Evolutionary conservation across 2,113 vertebrate species (phyloP), one percentile per base, ranked within the genome.

Genomic region (Picathartes gymnocephalus): DNA sequence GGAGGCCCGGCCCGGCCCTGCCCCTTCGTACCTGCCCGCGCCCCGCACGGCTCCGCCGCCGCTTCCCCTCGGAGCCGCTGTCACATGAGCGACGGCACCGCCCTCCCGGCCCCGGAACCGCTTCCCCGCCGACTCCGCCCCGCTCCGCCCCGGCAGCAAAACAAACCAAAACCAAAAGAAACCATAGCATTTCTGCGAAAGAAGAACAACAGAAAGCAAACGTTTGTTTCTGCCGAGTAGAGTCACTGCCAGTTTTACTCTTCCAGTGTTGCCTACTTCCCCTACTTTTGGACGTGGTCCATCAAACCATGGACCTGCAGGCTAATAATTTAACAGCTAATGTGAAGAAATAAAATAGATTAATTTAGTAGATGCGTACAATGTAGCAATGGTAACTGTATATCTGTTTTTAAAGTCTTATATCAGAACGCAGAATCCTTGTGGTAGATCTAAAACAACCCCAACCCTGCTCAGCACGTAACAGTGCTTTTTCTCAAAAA

Each of bases 131-230:
- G 78, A 24, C 37, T 15, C 39, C 65, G 74, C 40, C 84, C 57
- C 39, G 47, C 33, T 2, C n/a, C 65, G 85, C 66, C 68, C 77
- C 86, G 77, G 77, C 86, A 81, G 53, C 69, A n/a, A 74, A 81
- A 66, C 69, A 2, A 68, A 74, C 45, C 69, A 39, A n/a, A 81
- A n/a, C 23, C 44, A 40, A 69, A 54, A 20, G 21, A 48, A 31
- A 12, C 3, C 21, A 0, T 0, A 5, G 65, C 6, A 0, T 5
- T 42, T 45, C 33, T 1, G 28, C 7, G 22, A 23, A 40, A 44
- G 13, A 22, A 28, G 2, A 25, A 4, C 16, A 5, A 7, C 12
- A 8, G 20, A 7, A 10, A 24, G 14, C 19, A 28, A 48, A 11
- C 3, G 18, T 13, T 11, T 10, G 0, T 25, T 73, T 61, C 10